Base-by-base conservation (phyloP, 2,888 invertebrate genomes). In the Hypomecis punctinalis region DNA sequence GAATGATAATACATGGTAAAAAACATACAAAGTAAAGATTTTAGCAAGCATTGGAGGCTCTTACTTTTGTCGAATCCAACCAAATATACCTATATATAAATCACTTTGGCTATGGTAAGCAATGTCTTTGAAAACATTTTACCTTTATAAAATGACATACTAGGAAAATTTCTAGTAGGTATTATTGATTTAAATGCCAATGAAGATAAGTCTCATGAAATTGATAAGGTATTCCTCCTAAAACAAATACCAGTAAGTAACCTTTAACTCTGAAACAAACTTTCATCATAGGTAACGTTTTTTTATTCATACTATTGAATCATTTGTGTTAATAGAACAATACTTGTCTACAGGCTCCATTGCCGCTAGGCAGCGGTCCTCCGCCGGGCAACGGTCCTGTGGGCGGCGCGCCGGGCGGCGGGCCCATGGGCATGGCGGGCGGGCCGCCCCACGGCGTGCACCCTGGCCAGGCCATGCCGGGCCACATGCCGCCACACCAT, bases 371-470 rank as follows among this genome's bases (percentile, higher is more conserved):
- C 76, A 86, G 88, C 3, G 91, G 89, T 23, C 90, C 89, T 5
- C 89, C 91, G 2, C 86, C 89, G 0, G 91, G 91, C 10, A 91
- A 90, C 63, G 91, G 90, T 0, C 86, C 88, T 0, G 81, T 81
- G 10, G 88, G 86, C 0, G 72, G 84, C 37, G 76, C 23, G 51
- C 37, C 47, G 0, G 42, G 57, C 1, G 85, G 35, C 83, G 88
- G 69, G 83, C 57, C 65, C 82, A 80, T 85, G 80, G 85, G 83
- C 0, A 71, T 85, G 54, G 71, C 75, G 0, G 90, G 85, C 0
- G 87, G 86, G 7, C 83, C 85, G n/a, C 82, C 90, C 10, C 87
- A 94, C 84, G 93, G 93, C 13, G 88, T 89, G 3, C 91, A 91
- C 68, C 88, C 78, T 2, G 65, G 85, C 7, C 87, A 86, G 66